Conservation (phyloP, 2,113 vertebrate genomes). For the Tapirus terrestris region DNA sequence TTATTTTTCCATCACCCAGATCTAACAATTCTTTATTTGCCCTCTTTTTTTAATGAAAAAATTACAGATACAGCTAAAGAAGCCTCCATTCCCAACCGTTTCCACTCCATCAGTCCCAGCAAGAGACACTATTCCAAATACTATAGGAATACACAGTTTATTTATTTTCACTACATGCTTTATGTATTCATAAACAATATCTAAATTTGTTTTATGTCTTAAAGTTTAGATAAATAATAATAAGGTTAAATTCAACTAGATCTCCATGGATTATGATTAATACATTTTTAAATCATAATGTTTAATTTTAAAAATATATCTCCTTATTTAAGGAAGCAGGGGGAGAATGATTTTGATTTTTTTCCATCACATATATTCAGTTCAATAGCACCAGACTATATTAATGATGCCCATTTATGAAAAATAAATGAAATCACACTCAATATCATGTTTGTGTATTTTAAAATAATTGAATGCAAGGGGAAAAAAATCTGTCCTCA, state of each 20-base stretch:
- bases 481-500: neutral
- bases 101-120: neutral
- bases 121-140: neutral
- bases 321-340: neutral
- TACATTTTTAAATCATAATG: constrained; percentile 13
- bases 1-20: neutral
- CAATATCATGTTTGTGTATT: neutral
- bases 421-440: constrained; percentile 37
- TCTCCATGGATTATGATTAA: neutral
- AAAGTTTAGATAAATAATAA: constrained; percentile 25
- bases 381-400: neutral
- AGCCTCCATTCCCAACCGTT: neutral
- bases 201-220: constrained; percentile 3
- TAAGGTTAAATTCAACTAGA: constrained; percentile 24
- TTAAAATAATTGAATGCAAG: neutral
- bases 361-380: neutral
- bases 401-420: neutral
- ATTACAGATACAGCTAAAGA: neutral
- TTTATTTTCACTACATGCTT: neutral
- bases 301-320: neutral
- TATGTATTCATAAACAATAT: neutral
- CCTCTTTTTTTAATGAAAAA: neutral
- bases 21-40: neutral
- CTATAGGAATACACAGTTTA: neutral
- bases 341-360: neutral